A percentile compares a stretch with the other conserved stretches of the same genome.
These are phyloP conservation scores for Steinernema hermaphroditum DNA, from an alignment of 2,888 invertebrate genomes.

Conservation along the genomic window DNA sequence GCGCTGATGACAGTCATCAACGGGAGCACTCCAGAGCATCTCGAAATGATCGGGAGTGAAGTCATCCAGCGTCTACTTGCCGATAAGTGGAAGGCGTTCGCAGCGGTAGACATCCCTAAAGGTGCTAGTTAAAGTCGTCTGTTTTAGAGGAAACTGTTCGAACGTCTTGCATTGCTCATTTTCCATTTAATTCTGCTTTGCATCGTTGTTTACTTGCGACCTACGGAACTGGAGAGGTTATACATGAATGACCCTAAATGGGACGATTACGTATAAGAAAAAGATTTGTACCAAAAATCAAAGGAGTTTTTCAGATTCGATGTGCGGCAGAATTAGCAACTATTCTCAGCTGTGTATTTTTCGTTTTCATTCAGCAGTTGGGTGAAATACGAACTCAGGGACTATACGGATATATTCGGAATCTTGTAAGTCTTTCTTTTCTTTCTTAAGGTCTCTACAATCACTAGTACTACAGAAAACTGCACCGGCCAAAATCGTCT, in stretches of 20 bases:
- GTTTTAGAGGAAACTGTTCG: conserved; percentile 86
- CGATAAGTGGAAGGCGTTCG: conserved; percentile 99
- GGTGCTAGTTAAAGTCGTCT: no score
- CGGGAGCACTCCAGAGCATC: conserved; percentile 93
- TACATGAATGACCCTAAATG: conserved; percentile 53
- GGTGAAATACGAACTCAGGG: conserved; percentile 94
- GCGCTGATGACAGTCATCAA: conserved; percentile 95
- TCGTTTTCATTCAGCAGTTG: conserved; percentile 86
- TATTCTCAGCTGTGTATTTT: conserved; percentile 81
- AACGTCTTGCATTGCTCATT: conserved; percentile 83
- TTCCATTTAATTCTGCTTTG: conserved; percentile 86
- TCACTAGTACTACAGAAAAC: conserved; percentile 84
- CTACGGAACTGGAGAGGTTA: conserved; percentile 73
- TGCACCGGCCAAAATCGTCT: conserved; percentile 91
- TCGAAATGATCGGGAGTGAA: conserved; percentile 97
- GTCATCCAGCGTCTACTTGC: conserved; percentile 93
- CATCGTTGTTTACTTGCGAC: conserved; percentile 87
- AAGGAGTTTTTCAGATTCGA: conserved; percentile 69
- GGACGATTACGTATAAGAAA: conserved; percentile 64
- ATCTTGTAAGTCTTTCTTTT: conserved; percentile 76
- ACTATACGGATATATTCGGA: conserved; percentile 82
- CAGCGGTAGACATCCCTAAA: conserved; percentile 75
- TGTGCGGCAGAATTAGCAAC: conserved; percentile 83
- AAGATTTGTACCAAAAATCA: conserved; percentile 37
- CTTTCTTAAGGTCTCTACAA: no score